phyloP scores from a whole-genome alignment of 2,797 vertebrate genomes.

The Sternotherus odoratus region DNA sequence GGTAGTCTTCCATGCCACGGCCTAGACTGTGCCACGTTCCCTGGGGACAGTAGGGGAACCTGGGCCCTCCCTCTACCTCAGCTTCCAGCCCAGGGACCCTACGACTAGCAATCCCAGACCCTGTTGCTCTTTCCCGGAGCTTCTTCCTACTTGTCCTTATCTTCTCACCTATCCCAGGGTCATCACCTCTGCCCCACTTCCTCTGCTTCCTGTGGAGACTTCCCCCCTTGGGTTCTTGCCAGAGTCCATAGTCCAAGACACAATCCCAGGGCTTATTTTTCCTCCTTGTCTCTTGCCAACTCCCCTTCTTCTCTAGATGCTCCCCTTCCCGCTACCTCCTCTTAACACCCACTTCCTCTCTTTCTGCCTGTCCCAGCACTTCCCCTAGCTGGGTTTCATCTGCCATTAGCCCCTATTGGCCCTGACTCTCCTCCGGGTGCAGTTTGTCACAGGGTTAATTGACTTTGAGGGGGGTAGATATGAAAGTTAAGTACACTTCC shows the following conservation, averaged over 20 bases:
- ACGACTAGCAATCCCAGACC: background rate
- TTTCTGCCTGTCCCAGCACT: background rate
- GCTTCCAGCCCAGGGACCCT: background rate
- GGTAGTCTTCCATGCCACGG: background rate
- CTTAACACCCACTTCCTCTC: background rate
- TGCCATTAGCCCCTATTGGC: too few relatives aligned
- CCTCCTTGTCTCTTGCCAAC: background rate
- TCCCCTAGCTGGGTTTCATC: background rate
- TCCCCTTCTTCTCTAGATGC: background rate
- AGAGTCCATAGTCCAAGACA: background rate
- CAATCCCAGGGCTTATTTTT: background rate
- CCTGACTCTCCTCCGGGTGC: background rate
- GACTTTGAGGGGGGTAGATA: background rate
- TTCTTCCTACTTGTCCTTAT: background rate
- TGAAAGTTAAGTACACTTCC: background rate
- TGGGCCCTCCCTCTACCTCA: too few relatives aligned
- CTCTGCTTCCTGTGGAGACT: background rate
- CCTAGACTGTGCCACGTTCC: background rate
- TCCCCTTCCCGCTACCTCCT: background rate
- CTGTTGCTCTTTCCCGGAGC: background rate
- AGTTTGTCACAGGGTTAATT: background rate
- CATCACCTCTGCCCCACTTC: background rate
- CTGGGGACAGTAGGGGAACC: background rate
- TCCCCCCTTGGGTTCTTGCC: background rate
- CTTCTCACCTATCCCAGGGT: background rate